phyloP scores from a whole-genome alignment of 2,113 vertebrate genomes.

The zebrafish (Danio rerio) region DNA sequence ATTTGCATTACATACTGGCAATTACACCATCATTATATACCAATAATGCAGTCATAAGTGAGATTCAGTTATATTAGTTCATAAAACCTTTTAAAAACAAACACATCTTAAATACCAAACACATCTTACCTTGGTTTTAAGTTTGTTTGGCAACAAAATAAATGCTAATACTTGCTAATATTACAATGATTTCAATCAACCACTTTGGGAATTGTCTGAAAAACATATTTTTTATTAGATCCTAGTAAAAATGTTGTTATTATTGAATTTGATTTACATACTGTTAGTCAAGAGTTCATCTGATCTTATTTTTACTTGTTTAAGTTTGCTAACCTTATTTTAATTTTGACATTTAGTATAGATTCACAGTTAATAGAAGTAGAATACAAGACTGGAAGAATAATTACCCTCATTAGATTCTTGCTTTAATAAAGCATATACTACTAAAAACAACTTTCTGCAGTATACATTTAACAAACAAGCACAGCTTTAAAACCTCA shows the following conservation, averaged over 20 bases:
- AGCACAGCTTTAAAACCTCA: neutral
- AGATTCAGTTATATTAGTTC: neutral
- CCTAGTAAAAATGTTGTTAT: too few relatives aligned
- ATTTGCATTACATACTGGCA: neutral
- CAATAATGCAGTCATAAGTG: neutral
- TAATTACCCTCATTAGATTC: too few relatives aligned
- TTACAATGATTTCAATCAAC: neutral
- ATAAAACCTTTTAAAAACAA: neutral
- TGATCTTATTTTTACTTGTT: too few relatives aligned
- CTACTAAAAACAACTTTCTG: neutral
- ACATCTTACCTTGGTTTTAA: too few relatives aligned
- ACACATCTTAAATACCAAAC: neutral
- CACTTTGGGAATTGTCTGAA: neutral
- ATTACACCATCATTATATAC: neutral
- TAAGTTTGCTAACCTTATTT: too few relatives aligned
- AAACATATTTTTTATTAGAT: neutral
- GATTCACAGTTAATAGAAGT: too few relatives aligned
- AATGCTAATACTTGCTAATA: neutral
- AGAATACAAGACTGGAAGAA: too few relatives aligned
- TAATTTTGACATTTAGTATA: too few relatives aligned
- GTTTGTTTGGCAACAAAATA: neutral
- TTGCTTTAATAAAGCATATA: neutral
- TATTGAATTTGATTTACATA: too few relatives aligned
- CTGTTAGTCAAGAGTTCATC: too few relatives aligned
- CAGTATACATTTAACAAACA: neutral